Base-by-base conservation (phyloP, 2,797 vertebrate species). In the Sebastes goodei region DNA sequence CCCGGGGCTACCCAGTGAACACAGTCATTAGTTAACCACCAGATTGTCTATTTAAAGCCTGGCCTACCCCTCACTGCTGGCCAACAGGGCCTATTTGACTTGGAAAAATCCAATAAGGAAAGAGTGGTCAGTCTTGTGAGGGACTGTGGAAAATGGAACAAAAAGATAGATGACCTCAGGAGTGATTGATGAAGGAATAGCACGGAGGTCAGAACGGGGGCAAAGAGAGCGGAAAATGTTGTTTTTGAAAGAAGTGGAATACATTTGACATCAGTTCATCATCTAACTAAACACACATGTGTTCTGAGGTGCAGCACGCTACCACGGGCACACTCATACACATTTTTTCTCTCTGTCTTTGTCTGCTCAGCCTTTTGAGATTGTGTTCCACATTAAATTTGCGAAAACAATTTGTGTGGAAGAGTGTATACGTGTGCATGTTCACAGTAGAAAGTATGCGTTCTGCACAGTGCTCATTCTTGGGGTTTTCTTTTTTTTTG, bases 11-110 rank as follows among this genome's bases (percentile, higher is more conserved):
- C 76, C 71, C 83, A 90, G 81, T 78, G 88, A 93, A 92, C 88
- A 88, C 90, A 86, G 92, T 94, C 93, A 94, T 95, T 94, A 94
- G 93, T 90, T 90, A 94, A 95, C 94, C 95, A 92, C 92, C 85
- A 93, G 83, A 93, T 94, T 81, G 86, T 92, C 94, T 95, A 95
- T 95, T 94, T 95, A 95, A 95, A 92, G 89, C 86, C 61, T 30
- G 83, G 93, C 89, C 92, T 87, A 87, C 90, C 85, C 86, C 81
- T 90, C 86, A 78, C 82, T 86, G 89, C 83, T 88, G 88, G 90
- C 93, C 93, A 90, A 80, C 83, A 64, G 77, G 80, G 86, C 90
- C 86, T 92, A 88, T 94, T 95, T 94, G 90, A 94, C 89, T 95
- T 94, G 95, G 95, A 96, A 93, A 93, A 94, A 93, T 91, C 77